Conservation (phyloP, 2,797 vertebrate species). For the Melopsittacus undulatus region DNA sequence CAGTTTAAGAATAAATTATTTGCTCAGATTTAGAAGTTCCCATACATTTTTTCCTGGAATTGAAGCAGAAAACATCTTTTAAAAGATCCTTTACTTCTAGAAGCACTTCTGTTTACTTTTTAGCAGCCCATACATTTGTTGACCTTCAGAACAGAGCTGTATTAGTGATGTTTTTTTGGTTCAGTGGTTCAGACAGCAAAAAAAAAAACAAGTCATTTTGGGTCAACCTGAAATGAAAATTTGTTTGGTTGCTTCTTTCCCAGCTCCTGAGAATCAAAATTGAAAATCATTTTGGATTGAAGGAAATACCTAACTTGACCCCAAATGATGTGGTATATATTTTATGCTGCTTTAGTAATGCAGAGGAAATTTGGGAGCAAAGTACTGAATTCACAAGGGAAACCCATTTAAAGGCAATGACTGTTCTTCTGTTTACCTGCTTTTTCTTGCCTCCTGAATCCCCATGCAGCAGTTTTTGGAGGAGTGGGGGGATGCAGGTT, state of each 20-base stretch:
- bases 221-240: not conserved
- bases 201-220: not conserved
- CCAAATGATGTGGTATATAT: not conserved
- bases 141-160: slow-evolving; percentile 4
- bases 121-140: not conserved
- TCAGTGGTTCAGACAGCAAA: not conserved
- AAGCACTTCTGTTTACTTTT: not conserved
- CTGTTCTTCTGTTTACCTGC: not conserved
- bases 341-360: not conserved
- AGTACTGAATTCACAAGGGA: not conserved
- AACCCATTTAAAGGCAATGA: not conserved
- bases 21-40: not conserved
- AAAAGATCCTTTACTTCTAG: not conserved
- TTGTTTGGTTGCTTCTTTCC: not conserved
- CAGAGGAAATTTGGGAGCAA: not conserved
- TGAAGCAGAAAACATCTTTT: not conserved
- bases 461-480: not conserved
- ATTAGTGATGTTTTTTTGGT: not conserved
- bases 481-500: not conserved
- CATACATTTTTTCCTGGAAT: not conserved
- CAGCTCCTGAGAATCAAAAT: not conserved
- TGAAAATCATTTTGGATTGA: not conserved
- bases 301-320: not conserved
- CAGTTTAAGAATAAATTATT: not conserved
- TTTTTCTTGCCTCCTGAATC: not conserved